These are phyloP conservation scores for Acrossocheilus fasciatus DNA, from an alignment of 2,797 vertebrate genomes.

Conservation along the genomic window DNA sequence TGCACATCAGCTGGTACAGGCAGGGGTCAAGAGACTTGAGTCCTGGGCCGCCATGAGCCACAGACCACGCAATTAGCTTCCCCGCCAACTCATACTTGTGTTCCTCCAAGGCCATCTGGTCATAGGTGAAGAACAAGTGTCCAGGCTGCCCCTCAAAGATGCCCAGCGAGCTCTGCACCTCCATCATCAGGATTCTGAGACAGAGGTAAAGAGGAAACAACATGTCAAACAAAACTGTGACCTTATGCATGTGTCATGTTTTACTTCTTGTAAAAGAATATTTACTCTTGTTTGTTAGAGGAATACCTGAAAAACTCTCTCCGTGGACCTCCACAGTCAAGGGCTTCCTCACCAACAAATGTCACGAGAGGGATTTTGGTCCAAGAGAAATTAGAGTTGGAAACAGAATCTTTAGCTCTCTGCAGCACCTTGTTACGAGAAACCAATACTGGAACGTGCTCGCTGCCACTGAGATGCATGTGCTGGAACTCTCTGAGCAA, in stretches of 20 bases:
- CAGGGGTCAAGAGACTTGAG: slow-evolving; percentile 70
- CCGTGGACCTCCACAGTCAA: slow-evolving; percentile 56
- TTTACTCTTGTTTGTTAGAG: neutral
- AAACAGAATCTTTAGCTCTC: slow-evolving; percentile 35
- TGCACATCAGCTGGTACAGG: slow-evolving; percentile 76
- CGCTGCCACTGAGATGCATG: slow-evolving; percentile 35
- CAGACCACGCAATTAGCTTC: slow-evolving; percentile 75
- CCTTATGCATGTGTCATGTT: neutral
- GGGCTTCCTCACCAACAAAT: slow-evolving; percentile 67
- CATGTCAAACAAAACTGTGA: neutral
- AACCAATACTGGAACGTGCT: slow-evolving; percentile 34
- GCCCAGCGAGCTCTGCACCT: slow-evolving; percentile 67
- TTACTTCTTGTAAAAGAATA: neutral
- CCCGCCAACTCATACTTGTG: slow-evolving; percentile 73
- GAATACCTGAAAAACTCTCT: slow-evolving; percentile 77
- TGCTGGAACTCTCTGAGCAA: slow-evolving; percentile 55
- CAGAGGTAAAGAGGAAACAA: neutral
- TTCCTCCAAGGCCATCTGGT: slow-evolving; percentile 71
- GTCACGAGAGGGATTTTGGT: slow-evolving; percentile 61
- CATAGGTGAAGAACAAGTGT: slow-evolving; percentile 70
- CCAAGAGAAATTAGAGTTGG: slow-evolving; percentile 67
- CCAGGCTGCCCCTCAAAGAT: slow-evolving; percentile 73
- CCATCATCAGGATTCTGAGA: slow-evolving; percentile 69
- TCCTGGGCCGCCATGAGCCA: slow-evolving; percentile 74
- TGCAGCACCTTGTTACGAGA: slow-evolving; percentile 49